Evolutionary conservation across 2,113 vertebrate genomes (phyloP).

Genomic region (Terrapene triunguis): DNA sequence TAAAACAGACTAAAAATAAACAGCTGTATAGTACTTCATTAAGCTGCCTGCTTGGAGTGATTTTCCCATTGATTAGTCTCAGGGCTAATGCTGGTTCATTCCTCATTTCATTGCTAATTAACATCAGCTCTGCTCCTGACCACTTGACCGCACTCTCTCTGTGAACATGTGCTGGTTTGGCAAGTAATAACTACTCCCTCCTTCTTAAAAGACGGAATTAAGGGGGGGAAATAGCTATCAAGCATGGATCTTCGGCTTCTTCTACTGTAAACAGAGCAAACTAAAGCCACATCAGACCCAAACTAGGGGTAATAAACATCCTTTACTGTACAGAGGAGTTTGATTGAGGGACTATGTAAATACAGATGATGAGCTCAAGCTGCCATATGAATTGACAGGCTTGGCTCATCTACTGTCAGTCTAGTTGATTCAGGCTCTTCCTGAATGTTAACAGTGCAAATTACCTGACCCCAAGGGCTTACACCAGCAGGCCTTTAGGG

Average conservation of each 20-base stretch:
- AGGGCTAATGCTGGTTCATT: conserved; percentile 94
- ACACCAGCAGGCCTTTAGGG: neutral
- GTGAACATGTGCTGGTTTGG: conserved; percentile 80
- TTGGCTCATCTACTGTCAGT: conserved; percentile 34
- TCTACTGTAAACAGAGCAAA: conserved; percentile 48
- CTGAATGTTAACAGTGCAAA: conserved; percentile 53
- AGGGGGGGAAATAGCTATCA: conserved; percentile 45
- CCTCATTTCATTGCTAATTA: conserved; percentile 92
- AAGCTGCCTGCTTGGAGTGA: conserved; percentile 88
- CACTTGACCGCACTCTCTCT: conserved; percentile 85
- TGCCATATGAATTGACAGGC: conserved; percentile 44
- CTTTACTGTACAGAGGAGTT: conserved; percentile 48
- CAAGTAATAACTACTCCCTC: conserved; percentile 67
- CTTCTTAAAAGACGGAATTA: conserved; percentile 67
- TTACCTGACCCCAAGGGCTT: conserved; percentile 53
- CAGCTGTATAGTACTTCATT: conserved; percentile 90
- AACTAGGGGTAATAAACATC: conserved; percentile 45
- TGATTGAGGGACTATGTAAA: conserved; percentile 62
- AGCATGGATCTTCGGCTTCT: conserved; percentile 30
- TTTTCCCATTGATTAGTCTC: conserved; percentile 98
- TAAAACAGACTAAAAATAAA: conserved; percentile 89
- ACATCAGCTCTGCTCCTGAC: conserved; percentile 85
- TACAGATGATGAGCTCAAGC: conserved; percentile 49
- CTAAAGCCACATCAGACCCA: conserved; percentile 41
- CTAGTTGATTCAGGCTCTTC: conserved; percentile 60